Conservation (phyloP, 2,797 vertebrate genomes). For the Taeniopygia guttata region DNA sequence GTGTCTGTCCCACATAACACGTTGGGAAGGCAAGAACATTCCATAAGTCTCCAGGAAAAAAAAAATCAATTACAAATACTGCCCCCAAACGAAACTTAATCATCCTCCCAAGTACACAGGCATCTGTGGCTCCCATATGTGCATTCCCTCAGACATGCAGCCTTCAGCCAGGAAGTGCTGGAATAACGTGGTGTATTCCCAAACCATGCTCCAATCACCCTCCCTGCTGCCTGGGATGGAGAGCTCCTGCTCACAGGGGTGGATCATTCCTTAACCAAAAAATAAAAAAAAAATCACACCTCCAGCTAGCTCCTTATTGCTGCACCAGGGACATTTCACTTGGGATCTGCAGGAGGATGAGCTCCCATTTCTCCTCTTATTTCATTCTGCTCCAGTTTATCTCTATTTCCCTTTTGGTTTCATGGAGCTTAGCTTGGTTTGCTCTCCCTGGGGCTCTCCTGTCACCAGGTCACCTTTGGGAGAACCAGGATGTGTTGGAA, state of each 20-base stretch:
- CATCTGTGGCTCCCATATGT: conserved; percentile 36
- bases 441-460: no score
- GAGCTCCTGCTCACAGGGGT: not conserved
- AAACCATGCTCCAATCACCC: not conserved
- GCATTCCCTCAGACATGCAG: not conserved
- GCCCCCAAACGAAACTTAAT: not conserved
- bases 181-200: not conserved
- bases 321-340: not conserved
- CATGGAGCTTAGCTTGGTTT: not conserved
- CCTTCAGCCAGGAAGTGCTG: not conserved
- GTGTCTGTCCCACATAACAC: not conserved
- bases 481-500: not conserved
- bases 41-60: not conserved
- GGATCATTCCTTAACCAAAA: not conserved
- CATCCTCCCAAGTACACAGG: not conserved
- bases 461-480: not conserved
- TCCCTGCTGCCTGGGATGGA: not conserved
- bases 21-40: not conserved
- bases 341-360: not conserved
- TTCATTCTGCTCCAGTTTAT: not conserved
- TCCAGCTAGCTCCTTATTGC: not conserved
- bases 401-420: not conserved
- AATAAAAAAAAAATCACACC: not conserved
- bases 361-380: not conserved
- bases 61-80: not conserved